Evolutionary conservation across 2,888 invertebrate genomes (phyloP), one percentile per base, ranked within the genome.

Genomic region (Eupithecia centaureata): DNA sequence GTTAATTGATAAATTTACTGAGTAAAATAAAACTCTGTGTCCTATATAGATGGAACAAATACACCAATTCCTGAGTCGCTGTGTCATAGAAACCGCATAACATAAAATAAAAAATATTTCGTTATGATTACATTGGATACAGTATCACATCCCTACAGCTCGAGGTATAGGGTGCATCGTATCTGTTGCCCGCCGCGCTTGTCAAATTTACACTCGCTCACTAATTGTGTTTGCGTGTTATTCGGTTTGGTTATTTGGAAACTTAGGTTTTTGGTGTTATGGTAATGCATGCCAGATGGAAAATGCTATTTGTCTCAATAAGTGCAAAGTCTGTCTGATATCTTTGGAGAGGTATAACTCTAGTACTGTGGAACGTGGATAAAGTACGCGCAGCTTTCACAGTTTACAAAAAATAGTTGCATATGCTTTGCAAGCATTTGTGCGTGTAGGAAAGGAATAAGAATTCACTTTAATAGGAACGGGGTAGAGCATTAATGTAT

Each of bases 221-320:
- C 91, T 91, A 91, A 92, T 92, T 91, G 86, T 88, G 87, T 91
- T 90, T 88, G 85, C 82, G 81, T 83, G 84, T 83, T 85, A 81
- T 81, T 82, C 76, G 86, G 86, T 87, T 86, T 82, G 75, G 78
- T 82, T 88, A 84, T 87, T 87, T 88, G 86, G 84, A 82, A 85
- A 84, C 82, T 75, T 59, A 72, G 76, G 71, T 74, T 77, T 81
- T 80, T 73, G 54, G 71, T 62, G 74, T 77, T 77, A 77, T 65
- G 59, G 30, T 67, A 52, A 33, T 61, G 52, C 51, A 51, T 25
- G 30, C 7, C 62, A 66, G 61, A 65, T 52, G 33, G 52, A 18
- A 57, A 25, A 30, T 57, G 18, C 52, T 27, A 52, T 52, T 52
- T 27, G 15, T 52, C 25, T 52, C 27, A 52, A 52, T 52, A 52